Evolutionary conservation across 2,113 vertebrate species (phyloP), one percentile per base, ranked within the genome.

Genomic region (Sminthopsis crassicaudata): DNA sequence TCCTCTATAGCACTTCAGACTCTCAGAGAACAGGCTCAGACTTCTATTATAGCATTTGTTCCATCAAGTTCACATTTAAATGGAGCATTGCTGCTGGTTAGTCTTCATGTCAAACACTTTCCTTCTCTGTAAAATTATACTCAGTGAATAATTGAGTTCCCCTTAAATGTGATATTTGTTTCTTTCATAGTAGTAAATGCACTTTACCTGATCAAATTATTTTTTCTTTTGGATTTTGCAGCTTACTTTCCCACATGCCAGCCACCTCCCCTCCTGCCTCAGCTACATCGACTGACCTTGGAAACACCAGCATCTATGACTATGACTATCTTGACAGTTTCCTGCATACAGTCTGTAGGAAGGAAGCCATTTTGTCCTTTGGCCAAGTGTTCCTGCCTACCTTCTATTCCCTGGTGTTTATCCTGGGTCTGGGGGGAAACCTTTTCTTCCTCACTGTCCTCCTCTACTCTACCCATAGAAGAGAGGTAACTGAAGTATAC

Each of bases 351-450:
- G 93, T 96, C 27, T 99, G 99, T 97, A 98, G 97, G 30, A 99
- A 99, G 54, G 97, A 98, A 0, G 98, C 98, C 0, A 98, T 98
- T 2, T 53, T 94, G 8, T 97, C 97, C 53, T 99, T 99, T 25
- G 91, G 94, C 95, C 97, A 90, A 36, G 60, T 97, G 3, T 99
- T 99, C 95, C 96, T 99, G 52, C 99, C 99, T 0, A 2, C 95
- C 0, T 97, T 99, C 95, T 99, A 99, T 94, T 96, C 95, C 0
- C 4, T 98, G 23, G 9, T 98, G 48, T 99, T 98, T 46, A 95
- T 97, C 50, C n/a, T 98, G 0, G 98, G 98, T 3, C 92, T 99
- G 53, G 27, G 92, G 0, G 98, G 98, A 3, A 99, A 99, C 60
- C 46, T 97, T 8, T 95, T 98, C 0, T 97, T 99, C 0, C 96